Base-by-base conservation (phyloP, 2,888 invertebrate genomes). In the Drosophila longiperda region DNA sequence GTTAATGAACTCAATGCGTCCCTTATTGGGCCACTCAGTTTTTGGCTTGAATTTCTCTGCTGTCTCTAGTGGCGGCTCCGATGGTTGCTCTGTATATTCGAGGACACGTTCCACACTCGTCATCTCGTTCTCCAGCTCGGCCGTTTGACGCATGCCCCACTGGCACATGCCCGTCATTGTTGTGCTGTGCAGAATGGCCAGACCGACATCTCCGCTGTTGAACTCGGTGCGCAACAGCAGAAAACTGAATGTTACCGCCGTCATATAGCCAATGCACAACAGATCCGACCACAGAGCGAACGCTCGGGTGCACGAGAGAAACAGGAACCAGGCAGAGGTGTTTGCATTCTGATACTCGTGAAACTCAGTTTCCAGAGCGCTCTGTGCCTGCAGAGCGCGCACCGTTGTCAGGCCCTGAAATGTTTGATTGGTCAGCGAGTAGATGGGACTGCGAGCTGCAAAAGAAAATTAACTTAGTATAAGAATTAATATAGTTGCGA, bases 201-300 rank as follows among this genome's bases (percentile, higher is more conserved):
- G 87, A 0, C 96, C 96, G 0, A 96, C 96, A 76, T 95, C 95
- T 0, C 96, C 96, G 20, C 96, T 93, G 32, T 86, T 82, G 45
- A 92, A 92, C 20, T 90, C 77, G 7, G 86, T 80, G 34, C 82
- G 94, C 26, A 96, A 93, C 2, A 97, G 92, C 33, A 99, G 94
- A 92, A 98, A 97, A 87, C 97, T 97, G 86, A 97, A 95, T 0
- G 98, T 97, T 0, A 99, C 98, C 49, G 96, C 92, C 0, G 95
- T 95, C 73, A 99, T 97, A 93, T 98, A 99, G 2, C 96, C 81
- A 0, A 97, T 95, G 90, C 98, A 98, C 57, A 98, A 95, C 70
- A 97, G 93, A 92, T 99, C 99, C 82, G 99, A 94, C 95, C 97
- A 97, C 83, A 98, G 96, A 0, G 98, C 99, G 91, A 99, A 98